Conservation (phyloP, 2,113 vertebrate genomes). For the Onychorhynchus coronatus region DNA sequence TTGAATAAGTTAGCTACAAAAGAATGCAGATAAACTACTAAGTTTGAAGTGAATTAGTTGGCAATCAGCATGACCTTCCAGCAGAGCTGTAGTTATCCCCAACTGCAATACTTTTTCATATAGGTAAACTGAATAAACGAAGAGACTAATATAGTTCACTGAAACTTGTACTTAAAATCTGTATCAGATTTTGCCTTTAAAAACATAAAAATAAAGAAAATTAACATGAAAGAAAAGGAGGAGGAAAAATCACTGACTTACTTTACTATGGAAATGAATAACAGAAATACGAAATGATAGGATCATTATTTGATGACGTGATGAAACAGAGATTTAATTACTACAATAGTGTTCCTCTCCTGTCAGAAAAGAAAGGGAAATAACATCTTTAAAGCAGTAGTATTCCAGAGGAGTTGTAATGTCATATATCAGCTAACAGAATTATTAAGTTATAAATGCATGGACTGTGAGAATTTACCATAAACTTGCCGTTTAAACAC, state of each 20-base stretch:
- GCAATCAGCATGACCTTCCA: background rate
- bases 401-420: background rate
- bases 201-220: conserved; percentile 7
- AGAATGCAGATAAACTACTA: background rate
- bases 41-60: background rate
- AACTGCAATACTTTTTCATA: background rate
- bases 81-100: background rate
- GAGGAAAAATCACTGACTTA: background rate
- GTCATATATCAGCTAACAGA: background rate
- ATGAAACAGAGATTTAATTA: background rate
- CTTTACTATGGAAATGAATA: background rate
- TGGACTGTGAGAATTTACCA: background rate
- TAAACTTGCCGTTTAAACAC: background rate
- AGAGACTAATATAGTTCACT: background rate
- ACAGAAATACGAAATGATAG: conserved; percentile 37
- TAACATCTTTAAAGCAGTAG: background rate
- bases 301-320: conserved; percentile 20
- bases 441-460: background rate
- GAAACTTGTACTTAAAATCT: background rate
- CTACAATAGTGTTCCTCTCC: background rate
- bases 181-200: background rate
- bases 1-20: background rate
- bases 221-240: background rate
- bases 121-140: background rate
- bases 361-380: background rate